Percentiles rank a stretch among this genome's conserved stretches.
phyloP scores from a whole-genome alignment of 2,113 vertebrate genomes.

The Pelvicachromis taeniatus region DNA sequence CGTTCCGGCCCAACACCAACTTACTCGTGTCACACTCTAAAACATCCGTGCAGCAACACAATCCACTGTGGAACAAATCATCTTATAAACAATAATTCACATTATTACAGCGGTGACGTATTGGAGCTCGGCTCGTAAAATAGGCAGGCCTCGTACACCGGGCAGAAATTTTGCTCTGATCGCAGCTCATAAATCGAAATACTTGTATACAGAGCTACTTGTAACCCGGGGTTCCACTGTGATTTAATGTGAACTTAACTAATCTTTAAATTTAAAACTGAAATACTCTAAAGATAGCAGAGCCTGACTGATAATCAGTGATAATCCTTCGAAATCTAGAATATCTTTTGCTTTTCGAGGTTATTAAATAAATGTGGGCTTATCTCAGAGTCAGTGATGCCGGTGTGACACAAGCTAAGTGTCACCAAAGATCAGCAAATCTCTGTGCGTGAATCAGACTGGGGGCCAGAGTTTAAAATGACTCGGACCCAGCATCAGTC shows the following conservation, averaged over 20 bases:
- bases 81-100: no score
- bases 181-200: no score
- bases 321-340: not conserved
- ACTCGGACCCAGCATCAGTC: constrained; percentile 10
- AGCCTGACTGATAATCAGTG: not conserved
- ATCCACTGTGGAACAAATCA: no score
- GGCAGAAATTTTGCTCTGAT: no score
- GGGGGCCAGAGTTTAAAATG: constrained; percentile 46
- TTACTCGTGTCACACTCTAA: no score
- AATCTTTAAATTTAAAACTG: not conserved
- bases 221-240: no score
- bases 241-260: not conserved
- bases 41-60: no score
- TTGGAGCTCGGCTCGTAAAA: no score
- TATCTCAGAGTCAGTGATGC: not conserved
- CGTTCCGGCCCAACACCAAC: no score
- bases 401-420: not conserved
- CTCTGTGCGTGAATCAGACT: not conserved
- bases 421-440: not conserved
- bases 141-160: no score
- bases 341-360: not conserved
- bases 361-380: not conserved
- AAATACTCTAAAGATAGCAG: not conserved
- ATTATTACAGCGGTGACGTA: no score
- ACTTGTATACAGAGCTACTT: no score